phyloP scores from a whole-genome alignment of 2,797 vertebrate genomes.

The Girardinus metallicus region DNA sequence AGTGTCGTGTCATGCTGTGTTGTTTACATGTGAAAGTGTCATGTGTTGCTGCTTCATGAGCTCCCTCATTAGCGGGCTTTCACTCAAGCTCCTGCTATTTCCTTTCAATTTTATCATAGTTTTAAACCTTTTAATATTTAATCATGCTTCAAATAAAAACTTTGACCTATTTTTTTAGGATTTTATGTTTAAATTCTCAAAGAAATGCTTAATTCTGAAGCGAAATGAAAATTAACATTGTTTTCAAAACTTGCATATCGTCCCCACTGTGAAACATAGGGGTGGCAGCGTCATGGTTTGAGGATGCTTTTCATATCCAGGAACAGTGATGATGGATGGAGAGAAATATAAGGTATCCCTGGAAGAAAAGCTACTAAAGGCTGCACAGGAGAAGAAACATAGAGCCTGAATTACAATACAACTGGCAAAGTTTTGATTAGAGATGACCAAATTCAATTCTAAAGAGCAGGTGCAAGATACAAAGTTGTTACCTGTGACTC shows the following conservation, averaged over 20 bases:
- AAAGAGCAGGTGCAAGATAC: not conserved
- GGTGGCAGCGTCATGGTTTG: not conserved
- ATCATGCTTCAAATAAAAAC: not conserved
- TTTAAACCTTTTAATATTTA: constrained; percentile 13
- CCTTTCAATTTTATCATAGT: constrained; percentile 66
- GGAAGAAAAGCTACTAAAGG: not conserved
- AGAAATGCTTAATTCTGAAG: not conserved
- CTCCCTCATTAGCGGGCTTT: constrained; percentile 65
- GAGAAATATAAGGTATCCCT: not conserved
- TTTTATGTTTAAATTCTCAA: not conserved
- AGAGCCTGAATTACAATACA: not conserved
- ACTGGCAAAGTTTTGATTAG: not conserved
- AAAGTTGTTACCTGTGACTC: too few species aligned
- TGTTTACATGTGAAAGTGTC: constrained; percentile 51
- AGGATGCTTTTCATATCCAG: not conserved
- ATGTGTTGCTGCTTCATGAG: constrained; percentile 62
- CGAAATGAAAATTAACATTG: not conserved
- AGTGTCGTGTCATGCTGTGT: constrained; percentile 62
- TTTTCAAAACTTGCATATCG: not conserved
- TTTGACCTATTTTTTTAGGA: too few species aligned
- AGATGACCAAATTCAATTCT: not conserved
- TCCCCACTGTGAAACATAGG: not conserved
- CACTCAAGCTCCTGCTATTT: constrained; percentile 57
- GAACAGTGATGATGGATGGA: not conserved
- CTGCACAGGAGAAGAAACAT: not conserved